A percentile compares a stretch with the other conserved stretches of the same genome.
Evolutionary conservation across 2,888 invertebrate species (phyloP).

Genomic region (Drosophila quinaria): DNA sequence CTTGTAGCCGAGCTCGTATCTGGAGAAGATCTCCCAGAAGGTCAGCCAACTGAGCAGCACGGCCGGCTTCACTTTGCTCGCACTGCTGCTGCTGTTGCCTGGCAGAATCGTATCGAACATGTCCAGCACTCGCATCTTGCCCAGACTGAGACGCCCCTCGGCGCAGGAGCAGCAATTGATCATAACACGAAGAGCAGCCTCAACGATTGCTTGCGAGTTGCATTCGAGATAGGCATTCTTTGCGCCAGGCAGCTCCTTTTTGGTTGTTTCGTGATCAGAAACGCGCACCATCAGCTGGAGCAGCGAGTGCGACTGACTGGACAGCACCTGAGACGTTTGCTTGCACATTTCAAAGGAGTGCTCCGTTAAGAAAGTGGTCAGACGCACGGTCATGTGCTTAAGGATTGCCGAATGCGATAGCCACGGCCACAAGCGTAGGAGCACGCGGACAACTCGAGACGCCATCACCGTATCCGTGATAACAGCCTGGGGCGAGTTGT

Average conservation of each 20-base stretch:
- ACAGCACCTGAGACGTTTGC: slow-evolving; percentile 70
- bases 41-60: slow-evolving; percentile 79
- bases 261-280: slow-evolving; percentile 78
- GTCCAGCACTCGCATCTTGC: slow-evolving; percentile 81
- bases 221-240: slow-evolving; percentile 23
- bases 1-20: slow-evolving; percentile 80
- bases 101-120: slow-evolving; percentile 83
- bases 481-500: slow-evolving; percentile 66
- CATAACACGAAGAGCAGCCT: slow-evolving; percentile 76
- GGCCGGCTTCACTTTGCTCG: slow-evolving; percentile 70
- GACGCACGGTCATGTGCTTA: slow-evolving; percentile 70
- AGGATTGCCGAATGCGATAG: slow-evolving; percentile 78
- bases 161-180: slow-evolving; percentile 83
- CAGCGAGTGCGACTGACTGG: slow-evolving; percentile 76
- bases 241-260: slow-evolving; percentile 57
- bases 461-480: slow-evolving; percentile 73
- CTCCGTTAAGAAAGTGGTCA: slow-evolving; percentile 80
- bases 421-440: slow-evolving; percentile 84
- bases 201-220: slow-evolving; percentile 45
- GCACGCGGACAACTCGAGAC: slow-evolving; percentile 59
- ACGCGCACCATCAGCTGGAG: slow-evolving; percentile 79
- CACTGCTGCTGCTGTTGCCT: slow-evolving; percentile 51
- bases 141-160: slow-evolving; percentile 83
- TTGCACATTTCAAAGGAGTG: slow-evolving; percentile 83
- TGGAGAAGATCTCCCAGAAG: slow-evolving; percentile 84